Base-by-base conservation (phyloP, 64 coral and sea anemone species). In the Actinia tenebrosa region DNA sequence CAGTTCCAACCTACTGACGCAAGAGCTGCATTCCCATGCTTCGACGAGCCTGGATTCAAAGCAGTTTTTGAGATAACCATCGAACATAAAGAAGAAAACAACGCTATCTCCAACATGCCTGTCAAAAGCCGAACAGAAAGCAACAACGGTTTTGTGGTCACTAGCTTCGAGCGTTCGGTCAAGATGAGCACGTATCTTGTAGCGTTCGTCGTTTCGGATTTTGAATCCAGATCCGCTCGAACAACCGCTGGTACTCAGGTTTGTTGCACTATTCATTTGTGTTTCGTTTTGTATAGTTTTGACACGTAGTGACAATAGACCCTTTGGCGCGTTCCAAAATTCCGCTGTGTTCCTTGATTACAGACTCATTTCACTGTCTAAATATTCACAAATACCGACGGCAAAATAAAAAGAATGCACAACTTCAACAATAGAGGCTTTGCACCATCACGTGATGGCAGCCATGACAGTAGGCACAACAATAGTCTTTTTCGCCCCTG, bases 141-240 rank as follows among this genome's bases (percentile, higher is more conserved):
- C 4, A 37, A 88, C 56, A 89, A 98, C 42, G 96, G 87, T 68
- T 87, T 92, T 20, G 45, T 90, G 11, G 89, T 90, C 16, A 94
- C 88, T 77, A 87, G 89, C 37, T 98, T 92, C 60, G 16, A 95
- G n/a, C 87, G 44, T n/a, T 92, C 78, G 23, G 90, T 98, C 0
- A 95, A 95, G 64, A 98, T 98, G 96, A 98, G 96, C 81, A 98
- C 96, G 4, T 98, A 98, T 69, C 86, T 98, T 14, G 88, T 98
- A 46, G 96, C 96, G 14, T 98, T 98, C 56, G 87, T 98, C 56
- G 96, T 98, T 17, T 95, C 89, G 56, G 96, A 98, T 83, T 98
- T 98, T 90, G 85, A 83, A 47, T 95, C 83, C 88, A 98, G 91
- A 1, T 90, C 94, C 44, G 88, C 96, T 1, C 84, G 81, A 60